Conservation (phyloP, 2,888 invertebrate genomes). For the Cataglyphis albicans region DNA sequence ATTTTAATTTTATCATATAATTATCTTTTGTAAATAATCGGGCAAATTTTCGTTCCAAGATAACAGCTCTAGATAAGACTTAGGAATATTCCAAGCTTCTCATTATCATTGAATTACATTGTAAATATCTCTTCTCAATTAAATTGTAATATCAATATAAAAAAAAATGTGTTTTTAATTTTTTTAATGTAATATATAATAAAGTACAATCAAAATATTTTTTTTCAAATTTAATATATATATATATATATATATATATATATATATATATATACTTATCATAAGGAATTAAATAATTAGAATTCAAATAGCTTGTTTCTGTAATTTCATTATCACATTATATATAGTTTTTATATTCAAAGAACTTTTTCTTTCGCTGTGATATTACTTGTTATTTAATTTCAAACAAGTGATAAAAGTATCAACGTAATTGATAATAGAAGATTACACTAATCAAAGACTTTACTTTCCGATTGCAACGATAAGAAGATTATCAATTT, state of each 20-base stretch:
- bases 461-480: background rate
- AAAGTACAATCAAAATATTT: background rate
- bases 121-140: background rate
- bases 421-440: background rate
- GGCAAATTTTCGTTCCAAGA: background rate
- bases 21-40: conserved; percentile 3
- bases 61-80: background rate
- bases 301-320: background rate
- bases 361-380: background rate
- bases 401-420: background rate
- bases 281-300: background rate
- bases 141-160: background rate
- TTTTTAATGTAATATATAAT: background rate
- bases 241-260: background rate
- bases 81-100: background rate
- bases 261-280: background rate
- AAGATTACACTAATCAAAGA: background rate
- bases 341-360: background rate
- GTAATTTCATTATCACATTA: background rate
- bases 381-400: conserved; percentile 3
- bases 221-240: conserved; percentile 3
- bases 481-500: conserved; percentile 16
- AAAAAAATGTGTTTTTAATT: background rate
- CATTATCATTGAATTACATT: background rate
- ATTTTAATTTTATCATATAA: conserved; percentile 3